Evolutionary conservation across 2,888 invertebrate species (phyloP), one percentile per base, ranked within the genome.

Genomic region (Eupithecia centaureata): DNA sequence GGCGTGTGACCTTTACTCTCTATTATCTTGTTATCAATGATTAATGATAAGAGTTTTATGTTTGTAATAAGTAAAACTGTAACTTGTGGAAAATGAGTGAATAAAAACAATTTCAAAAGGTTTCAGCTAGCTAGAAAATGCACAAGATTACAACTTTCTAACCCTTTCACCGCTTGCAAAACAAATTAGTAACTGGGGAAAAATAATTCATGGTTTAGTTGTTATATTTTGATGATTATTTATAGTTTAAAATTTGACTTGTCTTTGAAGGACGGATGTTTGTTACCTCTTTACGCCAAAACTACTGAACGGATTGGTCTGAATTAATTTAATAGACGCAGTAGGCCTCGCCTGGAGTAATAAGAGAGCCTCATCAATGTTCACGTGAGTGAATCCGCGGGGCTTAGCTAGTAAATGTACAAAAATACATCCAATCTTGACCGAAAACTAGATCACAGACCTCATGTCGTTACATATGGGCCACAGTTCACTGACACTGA

Each of bases 401-500:
- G n/a, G n/a, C n/a, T n/a, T n/a, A n/a, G n/a, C n/a, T n/a, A n/a
- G n/a, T n/a, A n/a, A n/a, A n/a, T n/a, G n/a, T n/a, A n/a, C n/a
- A n/a, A n/a, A n/a, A n/a, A n/a, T 64, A 68, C 69, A 56, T 52
- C n/a, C 65, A 27, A 35, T 32, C 28, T 32, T 54, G n/a, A 56
- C 47, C 51, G 58, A 58, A 57, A 65, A 63, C 65, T 60, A 59
- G 62, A 69, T 69, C 65, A 68, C 32, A 67, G 57, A 60, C 65
- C 72, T 77, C 81, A 78, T 77, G 79, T 77, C 79, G 78, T 77
- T 82, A 77, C 78, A 86, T 85, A 86, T 86, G 79, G 86, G 86
- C 80, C 84, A 77, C 74, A 83, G 88, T 87, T 89, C 90, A 85
- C 84, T 88, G 89, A 88, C 89, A 83, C 82, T 82, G 80, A 86